A percentile compares a stretch with the other conserved stretches of the same genome.
phyloP scores from a whole-genome alignment of 2,113 vertebrate species.

The Pomatorhinus ruficollis region DNA sequence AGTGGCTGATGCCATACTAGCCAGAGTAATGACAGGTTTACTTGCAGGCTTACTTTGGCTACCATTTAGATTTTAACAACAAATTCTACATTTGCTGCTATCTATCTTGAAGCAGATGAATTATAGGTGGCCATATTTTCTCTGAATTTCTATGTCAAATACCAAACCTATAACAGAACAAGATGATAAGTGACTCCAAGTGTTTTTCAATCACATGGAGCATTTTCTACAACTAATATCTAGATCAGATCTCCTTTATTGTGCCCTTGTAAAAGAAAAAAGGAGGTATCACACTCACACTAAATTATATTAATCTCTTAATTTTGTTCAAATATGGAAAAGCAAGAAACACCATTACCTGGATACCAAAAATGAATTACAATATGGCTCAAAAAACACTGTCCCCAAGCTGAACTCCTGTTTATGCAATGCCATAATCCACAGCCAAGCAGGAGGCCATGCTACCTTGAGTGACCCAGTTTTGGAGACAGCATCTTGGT shows the following conservation, averaged over 20 bases:
- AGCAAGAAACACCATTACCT: background rate
- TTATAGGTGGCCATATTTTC: background rate
- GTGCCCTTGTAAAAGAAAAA: background rate
- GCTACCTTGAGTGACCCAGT: background rate
- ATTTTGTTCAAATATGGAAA: background rate
- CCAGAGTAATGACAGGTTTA: background rate
- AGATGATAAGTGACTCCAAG: background rate
- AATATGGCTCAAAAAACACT: background rate
- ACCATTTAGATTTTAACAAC: background rate
- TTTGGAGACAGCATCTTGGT: background rate
- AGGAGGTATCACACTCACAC: background rate
- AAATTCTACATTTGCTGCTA: background rate
- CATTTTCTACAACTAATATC: background rate
- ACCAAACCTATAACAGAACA: background rate
- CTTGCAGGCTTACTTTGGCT: background rate
- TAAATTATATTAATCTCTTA: background rate
- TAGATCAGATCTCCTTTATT: background rate
- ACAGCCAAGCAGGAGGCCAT: background rate
- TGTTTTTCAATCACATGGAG: background rate
- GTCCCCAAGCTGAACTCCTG: background rate
- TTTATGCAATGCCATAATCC: background rate
- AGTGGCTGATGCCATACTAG: background rate
- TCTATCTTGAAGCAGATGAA: background rate
- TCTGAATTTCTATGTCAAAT: background rate
- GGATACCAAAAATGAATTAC: background rate